Percentiles rank a stretch among this genome's conserved stretches.
Evolutionary conservation across 2,888 invertebrate genomes (phyloP).

Genomic region (Phlogophora meticulosa): DNA sequence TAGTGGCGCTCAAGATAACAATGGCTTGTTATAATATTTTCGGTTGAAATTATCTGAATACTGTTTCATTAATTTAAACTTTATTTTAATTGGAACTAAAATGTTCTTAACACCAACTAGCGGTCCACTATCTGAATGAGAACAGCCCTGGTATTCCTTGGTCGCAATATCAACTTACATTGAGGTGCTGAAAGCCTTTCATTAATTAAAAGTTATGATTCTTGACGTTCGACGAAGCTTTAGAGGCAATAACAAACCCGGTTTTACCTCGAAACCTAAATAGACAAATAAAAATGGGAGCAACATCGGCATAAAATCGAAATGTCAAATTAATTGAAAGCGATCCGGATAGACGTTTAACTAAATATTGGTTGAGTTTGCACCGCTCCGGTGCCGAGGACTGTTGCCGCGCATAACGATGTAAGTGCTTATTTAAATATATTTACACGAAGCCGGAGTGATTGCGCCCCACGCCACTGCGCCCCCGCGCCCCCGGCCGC

Average conservation of each 20-base stretch:
- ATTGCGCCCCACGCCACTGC: conserved; percentile 34
- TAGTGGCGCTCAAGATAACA: conserved; percentile 55
- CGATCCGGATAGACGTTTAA: conserved; percentile 44
- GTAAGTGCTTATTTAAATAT: conserved; percentile 55
- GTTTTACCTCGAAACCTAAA: conserved; percentile 21
- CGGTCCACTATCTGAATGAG: conserved; percentile 4
- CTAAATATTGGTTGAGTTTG: conserved; percentile 55
- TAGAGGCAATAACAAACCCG: conserved; percentile 23
- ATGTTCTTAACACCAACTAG: not conserved
- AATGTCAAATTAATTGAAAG: conserved; percentile 58
- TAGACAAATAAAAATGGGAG: conserved; percentile 16
- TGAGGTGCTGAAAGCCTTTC: conserved; percentile 1
- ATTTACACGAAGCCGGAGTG: conserved; percentile 40
- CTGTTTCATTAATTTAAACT: not conserved
- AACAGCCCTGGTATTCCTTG: not conserved
- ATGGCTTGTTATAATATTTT: conserved; percentile 39
- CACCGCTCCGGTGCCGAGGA: conserved; percentile 38
- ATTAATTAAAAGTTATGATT: conserved; percentile 18
- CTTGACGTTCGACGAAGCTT: conserved; percentile 13
- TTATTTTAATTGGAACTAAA: conserved; percentile 11
- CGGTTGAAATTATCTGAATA: not conserved
- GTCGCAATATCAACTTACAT: conserved; percentile 8
- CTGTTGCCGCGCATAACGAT: conserved; percentile 32
- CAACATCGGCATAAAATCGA: conserved; percentile 36
- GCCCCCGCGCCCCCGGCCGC: not conserved